A percentile compares a stretch with the other conserved stretches of the same genome.
Evolutionary conservation across 2,888 invertebrate genomes (phyloP).

Genomic region (Mallateleia sp.): DNA sequence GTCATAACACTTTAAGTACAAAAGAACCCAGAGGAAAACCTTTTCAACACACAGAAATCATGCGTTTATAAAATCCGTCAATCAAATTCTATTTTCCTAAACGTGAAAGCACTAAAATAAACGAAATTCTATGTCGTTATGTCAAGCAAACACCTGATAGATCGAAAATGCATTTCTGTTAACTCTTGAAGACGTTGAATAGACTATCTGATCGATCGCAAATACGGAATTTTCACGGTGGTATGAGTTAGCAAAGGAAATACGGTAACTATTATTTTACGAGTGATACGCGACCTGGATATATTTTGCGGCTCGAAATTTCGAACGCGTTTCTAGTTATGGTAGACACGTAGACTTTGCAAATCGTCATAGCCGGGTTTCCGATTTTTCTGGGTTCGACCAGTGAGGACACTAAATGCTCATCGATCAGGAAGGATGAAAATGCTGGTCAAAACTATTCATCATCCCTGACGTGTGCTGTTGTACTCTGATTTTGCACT

Average conservation of each 20-base stretch:
- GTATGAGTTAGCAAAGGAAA: conserved; percentile 19
- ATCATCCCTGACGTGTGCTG: conserved; percentile 31
- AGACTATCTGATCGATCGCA: conserved; percentile 34
- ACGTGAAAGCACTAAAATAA: background rate
- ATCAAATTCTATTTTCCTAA: conserved; percentile 17
- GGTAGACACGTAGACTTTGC: conserved; percentile 47
- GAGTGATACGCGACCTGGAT: conserved; percentile 49
- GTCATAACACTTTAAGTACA: too few species aligned
- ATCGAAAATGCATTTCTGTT: conserved; percentile 23
- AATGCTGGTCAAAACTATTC: conserved; percentile 11
- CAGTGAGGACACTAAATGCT: conserved; percentile 1
- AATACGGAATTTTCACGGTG: background rate
- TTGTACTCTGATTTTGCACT: conserved; percentile 36
- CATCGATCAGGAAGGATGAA: conserved; percentile 44
- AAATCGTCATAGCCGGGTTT: conserved; percentile 33
- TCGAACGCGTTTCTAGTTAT: conserved; percentile 29
- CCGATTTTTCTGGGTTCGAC: background rate
- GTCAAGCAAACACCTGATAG: conserved; percentile 12
- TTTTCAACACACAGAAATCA: too few species aligned
- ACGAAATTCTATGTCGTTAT: conserved; percentile 26
- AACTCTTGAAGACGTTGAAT: conserved; percentile 26
- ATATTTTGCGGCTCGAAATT: conserved; percentile 31
- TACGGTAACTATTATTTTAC: conserved; percentile 60
- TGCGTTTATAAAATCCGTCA: background rate
- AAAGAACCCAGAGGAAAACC: too few species aligned